Evolutionary conservation across 2,888 invertebrate species (phyloP).

Genomic region (Pantelozetes paolii): DNA sequence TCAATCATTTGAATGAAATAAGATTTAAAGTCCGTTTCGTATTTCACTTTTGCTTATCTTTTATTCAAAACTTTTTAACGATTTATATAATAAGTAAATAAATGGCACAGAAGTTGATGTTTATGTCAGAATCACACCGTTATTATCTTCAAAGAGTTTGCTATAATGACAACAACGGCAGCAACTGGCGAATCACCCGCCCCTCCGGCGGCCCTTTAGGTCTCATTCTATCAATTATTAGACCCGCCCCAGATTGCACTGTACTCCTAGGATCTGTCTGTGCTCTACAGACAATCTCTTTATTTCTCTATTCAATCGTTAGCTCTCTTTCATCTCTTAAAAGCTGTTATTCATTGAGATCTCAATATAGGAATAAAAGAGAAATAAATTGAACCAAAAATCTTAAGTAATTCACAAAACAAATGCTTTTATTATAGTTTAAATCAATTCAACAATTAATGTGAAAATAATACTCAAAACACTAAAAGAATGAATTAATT

Average conservation of each 20-base stretch:
- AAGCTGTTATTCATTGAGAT: slow-evolving; percentile 10
- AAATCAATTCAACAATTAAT: slow-evolving; percentile 3
- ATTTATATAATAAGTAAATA: slow-evolving; percentile 12
- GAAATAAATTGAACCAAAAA: slow-evolving; percentile 26
- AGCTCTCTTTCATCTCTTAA: slow-evolving; percentile 11
- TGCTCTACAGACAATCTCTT: background rate
- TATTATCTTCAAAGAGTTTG: slow-evolving; percentile 24
- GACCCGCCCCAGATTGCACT: slow-evolving; percentile 8
- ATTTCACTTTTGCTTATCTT: slow-evolving; percentile 14
- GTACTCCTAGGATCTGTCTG: background rate
- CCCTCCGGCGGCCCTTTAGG: slow-evolving; percentile 24
- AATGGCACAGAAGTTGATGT: too few relatives aligned
- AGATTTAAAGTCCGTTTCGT: slow-evolving; percentile 14
- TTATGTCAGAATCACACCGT: slow-evolving; percentile 16
- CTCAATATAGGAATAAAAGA: slow-evolving; percentile 16
- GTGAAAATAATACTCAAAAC: background rate
- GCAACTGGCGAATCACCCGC: slow-evolving; percentile 28
- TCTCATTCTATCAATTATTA: slow-evolving; percentile 18
- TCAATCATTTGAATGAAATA: slow-evolving; percentile 6
- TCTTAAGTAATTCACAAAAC: background rate
- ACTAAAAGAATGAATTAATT: background rate
- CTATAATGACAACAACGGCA: slow-evolving; percentile 9
- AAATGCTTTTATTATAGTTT: slow-evolving; percentile 17
- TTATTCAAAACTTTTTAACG: background rate
- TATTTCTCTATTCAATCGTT: background rate